Evolutionary conservation across 2,888 invertebrate genomes (phyloP).

Genomic region (Drosophila neotestacea): DNA sequence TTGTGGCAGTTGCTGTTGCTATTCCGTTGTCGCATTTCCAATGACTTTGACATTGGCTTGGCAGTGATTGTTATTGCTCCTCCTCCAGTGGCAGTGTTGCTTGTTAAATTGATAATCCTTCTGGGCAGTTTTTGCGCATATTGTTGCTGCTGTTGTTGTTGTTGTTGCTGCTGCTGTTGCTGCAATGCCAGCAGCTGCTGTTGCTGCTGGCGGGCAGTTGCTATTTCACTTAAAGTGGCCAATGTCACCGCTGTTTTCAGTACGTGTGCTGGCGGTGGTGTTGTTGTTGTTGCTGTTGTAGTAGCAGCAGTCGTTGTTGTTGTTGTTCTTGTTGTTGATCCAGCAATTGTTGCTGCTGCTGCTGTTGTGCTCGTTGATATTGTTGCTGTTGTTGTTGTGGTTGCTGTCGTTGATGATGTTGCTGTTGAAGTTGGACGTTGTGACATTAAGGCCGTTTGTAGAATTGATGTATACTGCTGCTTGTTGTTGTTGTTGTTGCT

Average conservation of each 20-base stretch:
- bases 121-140: constrained; percentile 68
- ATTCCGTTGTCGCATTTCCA: constrained; percentile 36
- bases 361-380: constrained; percentile 48
- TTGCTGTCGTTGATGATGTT: constrained; percentile 50
- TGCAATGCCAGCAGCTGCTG: constrained; percentile 53
- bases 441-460: constrained; percentile 84
- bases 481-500: constrained; percentile 57
- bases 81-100: constrained; percentile 49
- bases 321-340: constrained; percentile 47
- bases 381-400: constrained; percentile 56
- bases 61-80: constrained; percentile 55
- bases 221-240: constrained; percentile 80
- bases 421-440: constrained; percentile 77
- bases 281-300: constrained; percentile 60
- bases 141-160: constrained; percentile 55
- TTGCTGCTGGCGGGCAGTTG: constrained; percentile 77
- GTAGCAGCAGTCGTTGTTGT: constrained; percentile 62
- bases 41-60: constrained; percentile 40
- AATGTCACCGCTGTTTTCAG: constrained; percentile 82
- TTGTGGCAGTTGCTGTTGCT: constrained; percentile 22
- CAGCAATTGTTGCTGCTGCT: constrained; percentile 49
- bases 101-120: constrained; percentile 70
- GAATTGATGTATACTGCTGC: constrained; percentile 82
- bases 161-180: constrained; percentile 57
- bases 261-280: constrained; percentile 77